These are phyloP conservation scores for Hydriomena furcata DNA, from an alignment of 2,888 invertebrate species.

Conservation along the genomic window DNA sequence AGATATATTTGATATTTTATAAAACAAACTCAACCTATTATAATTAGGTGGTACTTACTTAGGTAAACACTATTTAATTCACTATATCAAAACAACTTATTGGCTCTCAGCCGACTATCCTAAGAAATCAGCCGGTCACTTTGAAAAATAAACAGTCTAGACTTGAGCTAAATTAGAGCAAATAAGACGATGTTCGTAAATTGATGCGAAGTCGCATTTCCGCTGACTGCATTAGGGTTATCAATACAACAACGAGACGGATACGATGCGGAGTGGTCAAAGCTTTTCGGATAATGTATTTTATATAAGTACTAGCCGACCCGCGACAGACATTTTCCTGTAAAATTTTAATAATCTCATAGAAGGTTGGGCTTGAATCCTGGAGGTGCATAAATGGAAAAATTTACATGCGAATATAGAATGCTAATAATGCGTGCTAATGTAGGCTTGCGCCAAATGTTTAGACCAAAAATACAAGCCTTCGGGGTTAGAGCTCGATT, in stretches of 20 bases:
- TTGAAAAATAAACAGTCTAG: conserved; percentile 20
- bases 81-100: conserved; percentile 17
- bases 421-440: no score
- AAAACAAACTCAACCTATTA: neutral
- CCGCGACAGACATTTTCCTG: no score
- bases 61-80: conserved; percentile 6
- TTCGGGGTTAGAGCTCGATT: no score
- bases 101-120: conserved; percentile 13
- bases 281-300: no score
- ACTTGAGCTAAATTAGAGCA: conserved; percentile 19
- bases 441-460: no score
- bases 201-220: conserved; percentile 50
- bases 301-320: no score
- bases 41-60: neutral
- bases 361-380: no score
- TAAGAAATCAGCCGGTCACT: conserved; percentile 9
- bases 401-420: no score
- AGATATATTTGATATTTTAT: conserved; percentile 11
- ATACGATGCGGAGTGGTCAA: neutral
- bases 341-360: no score
- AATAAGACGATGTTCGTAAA: conserved; percentile 31
- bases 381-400: no score
- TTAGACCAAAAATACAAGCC: no score
- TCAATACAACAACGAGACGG: conserved; percentile 23
- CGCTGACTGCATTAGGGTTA: conserved; percentile 47